Percentiles rank a stretch among this genome's conserved stretches.
Conservation (phyloP, 2,797 vertebrate species). For the Caiman crocodilus region DNA sequence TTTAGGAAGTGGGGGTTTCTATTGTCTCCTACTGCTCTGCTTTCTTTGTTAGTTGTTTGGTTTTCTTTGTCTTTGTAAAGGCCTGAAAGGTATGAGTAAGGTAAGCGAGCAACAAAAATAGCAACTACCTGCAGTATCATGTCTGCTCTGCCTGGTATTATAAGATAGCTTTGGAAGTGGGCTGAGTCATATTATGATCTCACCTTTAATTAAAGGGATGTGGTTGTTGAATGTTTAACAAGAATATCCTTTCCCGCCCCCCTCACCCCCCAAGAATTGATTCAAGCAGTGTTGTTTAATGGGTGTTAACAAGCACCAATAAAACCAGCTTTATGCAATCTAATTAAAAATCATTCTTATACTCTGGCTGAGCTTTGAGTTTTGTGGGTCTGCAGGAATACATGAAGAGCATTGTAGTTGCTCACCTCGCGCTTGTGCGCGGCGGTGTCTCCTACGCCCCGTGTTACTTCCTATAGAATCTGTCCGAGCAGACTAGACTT, state of each 20-base stretch:
- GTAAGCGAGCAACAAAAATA: not conserved
- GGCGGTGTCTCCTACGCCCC: not conserved
- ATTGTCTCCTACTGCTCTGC: not conserved
- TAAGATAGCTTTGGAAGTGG: not conserved
- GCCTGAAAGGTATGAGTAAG: not conserved
- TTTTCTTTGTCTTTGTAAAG: too few relatives aligned
- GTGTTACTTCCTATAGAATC: not conserved
- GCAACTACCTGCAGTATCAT: not conserved
- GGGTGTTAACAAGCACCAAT: slow-evolving; percentile 49
- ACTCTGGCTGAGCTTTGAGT: not conserved
- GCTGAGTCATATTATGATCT: not conserved
- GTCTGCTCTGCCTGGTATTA: not conserved
- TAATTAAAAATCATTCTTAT: slow-evolving; percentile 14
- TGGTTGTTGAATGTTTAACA: slow-evolving; percentile 53
- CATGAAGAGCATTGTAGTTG: not conserved
- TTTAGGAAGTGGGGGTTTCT: not conserved
- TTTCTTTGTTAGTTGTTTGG: not conserved
- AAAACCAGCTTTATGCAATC: slow-evolving; percentile 2
- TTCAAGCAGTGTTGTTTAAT: slow-evolving; percentile 41
- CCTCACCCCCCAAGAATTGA: not conserved
- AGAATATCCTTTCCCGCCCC: not conserved
- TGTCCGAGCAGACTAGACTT: not conserved
- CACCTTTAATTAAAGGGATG: slow-evolving; percentile 15
- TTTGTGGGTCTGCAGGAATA: not conserved
- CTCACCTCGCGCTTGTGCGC: not conserved